A percentile compares a stretch with the other conserved stretches of the same genome.
These are phyloP conservation scores for Alauda arvensis DNA, from an alignment of 2,797 vertebrate genomes.

Conservation along the genomic window DNA sequence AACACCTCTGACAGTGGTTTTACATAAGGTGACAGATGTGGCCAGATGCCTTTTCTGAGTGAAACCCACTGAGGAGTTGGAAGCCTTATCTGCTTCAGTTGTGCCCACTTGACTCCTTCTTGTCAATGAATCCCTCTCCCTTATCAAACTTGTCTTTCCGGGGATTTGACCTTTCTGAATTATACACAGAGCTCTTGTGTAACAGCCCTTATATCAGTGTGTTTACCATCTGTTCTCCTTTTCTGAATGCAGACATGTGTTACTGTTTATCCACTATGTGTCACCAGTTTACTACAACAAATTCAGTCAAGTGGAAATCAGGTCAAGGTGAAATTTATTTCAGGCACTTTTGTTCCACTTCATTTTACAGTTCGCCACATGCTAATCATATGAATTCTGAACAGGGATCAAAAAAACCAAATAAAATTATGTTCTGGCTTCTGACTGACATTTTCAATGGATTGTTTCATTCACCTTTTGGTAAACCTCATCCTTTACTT, in stretches of 20 bases:
- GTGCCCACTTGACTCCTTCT: constrained; percentile 16
- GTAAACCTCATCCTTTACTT: constrained; percentile 22
- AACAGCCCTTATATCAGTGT: constrained; percentile 58
- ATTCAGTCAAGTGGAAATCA: constrained; percentile 67
- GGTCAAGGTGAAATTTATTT: constrained; percentile 71
- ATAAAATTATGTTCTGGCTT: constrained; percentile 46
- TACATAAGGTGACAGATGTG: not conserved
- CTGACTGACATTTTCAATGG: constrained; percentile 51
- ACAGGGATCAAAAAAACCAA: constrained; percentile 44
- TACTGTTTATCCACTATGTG: constrained; percentile 70
- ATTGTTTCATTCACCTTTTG: constrained; percentile 54
- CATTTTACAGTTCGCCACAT: constrained; percentile 50
- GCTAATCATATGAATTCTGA: constrained; percentile 47
- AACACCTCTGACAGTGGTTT: not conserved
- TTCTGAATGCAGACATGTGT: constrained; percentile 59
- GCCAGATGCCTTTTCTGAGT: not conserved
- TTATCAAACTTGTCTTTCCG: constrained; percentile 52
- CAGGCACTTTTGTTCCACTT: constrained; percentile 57
- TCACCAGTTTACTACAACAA: constrained; percentile 70
- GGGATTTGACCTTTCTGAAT: constrained; percentile 53
- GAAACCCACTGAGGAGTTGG: not conserved
- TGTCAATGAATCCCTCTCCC: constrained; percentile 13
- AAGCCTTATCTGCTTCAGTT: not conserved
- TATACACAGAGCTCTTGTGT: constrained; percentile 52
- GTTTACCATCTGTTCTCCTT: constrained; percentile 64